These are phyloP conservation scores for Mormyrus proboscirostris DNA, from an alignment of 2,797 vertebrate species.

Conservation along the genomic window DNA sequence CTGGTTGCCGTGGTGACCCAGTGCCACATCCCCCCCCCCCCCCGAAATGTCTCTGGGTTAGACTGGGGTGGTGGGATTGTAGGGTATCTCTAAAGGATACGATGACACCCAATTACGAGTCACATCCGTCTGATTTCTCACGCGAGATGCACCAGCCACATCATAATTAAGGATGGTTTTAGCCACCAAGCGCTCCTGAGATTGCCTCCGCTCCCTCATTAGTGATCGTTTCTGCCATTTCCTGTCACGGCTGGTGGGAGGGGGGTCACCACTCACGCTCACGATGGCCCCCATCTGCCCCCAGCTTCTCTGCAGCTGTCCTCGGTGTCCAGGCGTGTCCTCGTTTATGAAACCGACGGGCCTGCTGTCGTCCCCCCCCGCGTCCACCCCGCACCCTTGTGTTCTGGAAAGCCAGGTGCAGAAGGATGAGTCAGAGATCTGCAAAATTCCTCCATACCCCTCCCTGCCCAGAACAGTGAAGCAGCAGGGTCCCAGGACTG, in stretches of 20 bases:
- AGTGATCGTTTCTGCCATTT: conserved; percentile 50
- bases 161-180: conserved; percentile 41
- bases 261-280: conserved; percentile 16
- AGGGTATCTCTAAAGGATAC: not conserved
- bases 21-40: not conserved
- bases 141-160: not conserved
- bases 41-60: not conserved
- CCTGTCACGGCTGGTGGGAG: conserved; percentile 28
- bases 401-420: conserved; percentile 25
- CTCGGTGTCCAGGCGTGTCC: conserved; percentile 58
- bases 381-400: conserved; percentile 36
- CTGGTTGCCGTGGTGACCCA: conserved; percentile 40
- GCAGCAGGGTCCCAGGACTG: conserved; percentile 68
- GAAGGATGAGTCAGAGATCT: conserved; percentile 65
- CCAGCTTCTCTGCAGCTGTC: conserved; percentile 39
- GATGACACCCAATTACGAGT: not conserved
- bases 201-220: conserved; percentile 4
- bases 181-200: conserved; percentile 1
- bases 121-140: not conserved
- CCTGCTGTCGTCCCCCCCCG: conserved; percentile 53
- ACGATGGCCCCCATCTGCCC: conserved; percentile 40
- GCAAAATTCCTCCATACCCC: conserved; percentile 52
- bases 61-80: not conserved
- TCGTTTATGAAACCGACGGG: conserved; percentile 58
- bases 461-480: conserved; percentile 31